Base-by-base conservation (phyloP, 1,140 invertebrate genomes). In the Drosophila pallidifrons region DNA sequence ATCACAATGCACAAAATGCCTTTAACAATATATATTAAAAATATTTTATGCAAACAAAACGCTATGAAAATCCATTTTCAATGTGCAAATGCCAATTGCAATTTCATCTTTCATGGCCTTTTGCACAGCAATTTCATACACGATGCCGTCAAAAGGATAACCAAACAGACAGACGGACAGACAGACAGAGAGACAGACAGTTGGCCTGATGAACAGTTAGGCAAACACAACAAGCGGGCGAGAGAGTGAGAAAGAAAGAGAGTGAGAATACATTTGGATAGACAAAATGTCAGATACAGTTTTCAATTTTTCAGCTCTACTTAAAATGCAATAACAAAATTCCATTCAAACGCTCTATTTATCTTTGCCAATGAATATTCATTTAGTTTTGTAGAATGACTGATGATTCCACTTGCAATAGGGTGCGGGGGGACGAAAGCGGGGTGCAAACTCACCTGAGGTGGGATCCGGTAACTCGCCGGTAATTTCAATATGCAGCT, bases 401-500 rank as follows among this genome's bases (percentile, higher is more conserved):
- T 28, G 6, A 30, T 30, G 20, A 51, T 28, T 28, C 11, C 2
- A 11, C 20, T 11, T 3, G 10, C 25, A 25, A 5, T 13, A 15
- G 20, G 10, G 3, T 4, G 20, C 20, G 20, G 32, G 54, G 30
- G 6, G 2, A 1, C 1, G 11, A 13, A 25, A 25, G 20, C n/a
- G 13, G 28, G 7, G 16, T 8, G 7, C 1, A 8, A 15, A 32
- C 58, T 74, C 76, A 85, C 96, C 96, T 89, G 96, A 96, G 54
- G 96, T 97, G 47, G 97, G 97, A 93, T 98, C 97, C 49, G 97
- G 96, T 69, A 97, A 93, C 93, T 98, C 97, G 69, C 97, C 97
- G 28, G 97, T 98, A 69, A 98, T 98, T 93, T 98, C 96, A 92
- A 98, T 97, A 91, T 98, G 98, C 46, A 99, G 94, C 92, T 99